Conservation (phyloP, 2,888 invertebrate species). For the Thereva nobilitata region DNA sequence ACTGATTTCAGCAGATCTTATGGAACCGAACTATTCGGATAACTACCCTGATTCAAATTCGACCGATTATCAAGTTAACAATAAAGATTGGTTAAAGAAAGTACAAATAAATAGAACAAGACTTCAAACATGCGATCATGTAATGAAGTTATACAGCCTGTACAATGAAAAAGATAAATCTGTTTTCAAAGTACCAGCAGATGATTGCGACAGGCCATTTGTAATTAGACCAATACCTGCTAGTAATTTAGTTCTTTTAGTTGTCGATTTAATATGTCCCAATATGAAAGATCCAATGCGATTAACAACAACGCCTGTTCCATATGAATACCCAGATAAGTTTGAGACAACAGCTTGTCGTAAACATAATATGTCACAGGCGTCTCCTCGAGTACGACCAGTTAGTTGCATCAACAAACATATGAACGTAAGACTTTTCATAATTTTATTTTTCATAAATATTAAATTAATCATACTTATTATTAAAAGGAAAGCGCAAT, state of each 20-base stretch:
- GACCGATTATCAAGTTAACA: slow-evolving; percentile 58
- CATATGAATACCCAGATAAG: slow-evolving; percentile 56
- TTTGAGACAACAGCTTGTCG: slow-evolving; percentile 62
- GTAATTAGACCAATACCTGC: slow-evolving; percentile 74
- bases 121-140: slow-evolving; percentile 84
- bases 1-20: slow-evolving; percentile 60
- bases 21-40: slow-evolving; percentile 42
- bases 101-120: slow-evolving; percentile 76
- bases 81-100: slow-evolving; percentile 65
- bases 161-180: slow-evolving; percentile 62
- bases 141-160: slow-evolving; percentile 63
- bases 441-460: neutral
- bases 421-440: slow-evolving; percentile 65
- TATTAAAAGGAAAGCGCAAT: slow-evolving; percentile 65
- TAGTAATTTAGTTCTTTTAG: slow-evolving; percentile 78
- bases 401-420: slow-evolving; percentile 77
- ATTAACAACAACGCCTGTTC: slow-evolving; percentile 56
- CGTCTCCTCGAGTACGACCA: slow-evolving; percentile 69
- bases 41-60: slow-evolving; percentile 61
- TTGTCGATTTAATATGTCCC: slow-evolving; percentile 70
- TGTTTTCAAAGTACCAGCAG: slow-evolving; percentile 59
- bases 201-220: slow-evolving; percentile 64
- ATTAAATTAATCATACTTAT: slow-evolving; percentile 11
- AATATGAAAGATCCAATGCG: slow-evolving; percentile 58
- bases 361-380: slow-evolving; percentile 53